These are phyloP conservation scores for Bursaphelenchus okinawaensis DNA, from an alignment of 2,888 invertebrate genomes.

Conservation along the genomic window DNA sequence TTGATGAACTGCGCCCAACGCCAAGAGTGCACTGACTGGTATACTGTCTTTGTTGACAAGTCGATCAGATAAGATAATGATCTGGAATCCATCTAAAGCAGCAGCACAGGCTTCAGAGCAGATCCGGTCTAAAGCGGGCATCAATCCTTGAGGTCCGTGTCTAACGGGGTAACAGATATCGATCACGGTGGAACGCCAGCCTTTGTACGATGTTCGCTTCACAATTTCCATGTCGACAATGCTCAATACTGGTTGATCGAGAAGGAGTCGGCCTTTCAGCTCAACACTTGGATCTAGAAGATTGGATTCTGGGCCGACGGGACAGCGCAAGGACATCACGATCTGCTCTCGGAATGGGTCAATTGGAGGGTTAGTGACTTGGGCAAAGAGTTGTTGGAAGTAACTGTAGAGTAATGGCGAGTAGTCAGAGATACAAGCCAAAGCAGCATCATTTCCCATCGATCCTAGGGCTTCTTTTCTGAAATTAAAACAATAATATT, in stretches of 20 bases:
- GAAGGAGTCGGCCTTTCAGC: constrained; percentile 82
- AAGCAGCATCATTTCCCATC: constrained; percentile 97
- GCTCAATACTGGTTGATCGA: constrained; percentile 88
- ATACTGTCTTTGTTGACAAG: constrained; percentile 56
- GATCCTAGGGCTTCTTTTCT: constrained; percentile 97
- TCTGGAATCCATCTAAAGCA: constrained; percentile 72
- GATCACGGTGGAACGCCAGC: constrained; percentile 77
- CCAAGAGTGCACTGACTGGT: constrained; percentile 70
- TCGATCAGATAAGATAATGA: constrained; percentile 79
- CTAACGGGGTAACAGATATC: constrained; percentile 79
- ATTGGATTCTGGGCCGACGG: constrained; percentile 85
- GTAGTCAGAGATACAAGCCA: constrained; percentile 90
- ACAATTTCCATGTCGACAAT: constrained; percentile 81
- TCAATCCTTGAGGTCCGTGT: constrained; percentile 71
- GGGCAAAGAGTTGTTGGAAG: constrained; percentile 97
- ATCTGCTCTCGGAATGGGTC: constrained; percentile 98
- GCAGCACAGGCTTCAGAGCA: constrained; percentile 77
- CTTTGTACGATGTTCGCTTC: constrained; percentile 74
- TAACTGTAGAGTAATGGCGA: constrained; percentile 92
- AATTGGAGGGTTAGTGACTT: constrained; percentile 94
- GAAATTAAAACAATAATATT: constrained; percentile 40
- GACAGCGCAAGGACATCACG: constrained; percentile 94
- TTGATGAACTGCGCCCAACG: constrained; percentile 88
- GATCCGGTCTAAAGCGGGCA: constrained; percentile 73
- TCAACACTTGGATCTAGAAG: constrained; percentile 76